Evolutionary conservation across 1,140 invertebrate species (phyloP).

Genomic region (Pogonomyrmex barbatus): DNA sequence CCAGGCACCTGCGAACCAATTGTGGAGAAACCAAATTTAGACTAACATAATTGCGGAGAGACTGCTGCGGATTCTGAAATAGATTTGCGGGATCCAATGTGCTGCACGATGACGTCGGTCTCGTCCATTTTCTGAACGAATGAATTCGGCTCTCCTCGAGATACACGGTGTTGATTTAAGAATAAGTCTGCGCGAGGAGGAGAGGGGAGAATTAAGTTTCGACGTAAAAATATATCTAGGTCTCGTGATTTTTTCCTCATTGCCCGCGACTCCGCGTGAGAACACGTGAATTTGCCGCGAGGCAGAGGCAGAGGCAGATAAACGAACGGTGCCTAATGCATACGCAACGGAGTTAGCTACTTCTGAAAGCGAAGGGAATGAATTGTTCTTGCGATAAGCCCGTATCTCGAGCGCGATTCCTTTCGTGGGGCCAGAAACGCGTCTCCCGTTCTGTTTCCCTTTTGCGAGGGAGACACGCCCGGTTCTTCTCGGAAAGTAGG

Average conservation of each 20-base stretch:
- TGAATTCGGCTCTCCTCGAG: not conserved
- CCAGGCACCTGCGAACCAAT: constrained; percentile 46
- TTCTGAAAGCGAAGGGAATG: constrained; percentile 74
- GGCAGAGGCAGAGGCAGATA: constrained; percentile 47
- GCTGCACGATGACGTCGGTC: not conserved
- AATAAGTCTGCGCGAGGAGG: not conserved
- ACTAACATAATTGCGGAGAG: constrained; percentile 51
- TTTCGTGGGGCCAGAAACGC: constrained; percentile 46
- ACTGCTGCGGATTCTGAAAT: constrained; percentile 47
- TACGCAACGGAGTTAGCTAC: constrained; percentile 71
- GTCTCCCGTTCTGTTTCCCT: constrained; percentile 46
- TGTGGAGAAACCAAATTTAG: constrained; percentile 49
- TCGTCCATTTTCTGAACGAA: not conserved
- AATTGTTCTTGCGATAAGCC: constrained; percentile 76
- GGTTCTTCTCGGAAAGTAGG: constrained; percentile 12
- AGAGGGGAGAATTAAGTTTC: too few species aligned
- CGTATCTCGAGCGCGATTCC: constrained; percentile 71
- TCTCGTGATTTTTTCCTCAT: not conserved
- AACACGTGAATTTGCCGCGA: constrained; percentile 21
- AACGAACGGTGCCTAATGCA: constrained; percentile 61
- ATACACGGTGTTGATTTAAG: not conserved
- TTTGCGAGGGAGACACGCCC: constrained; percentile 5
- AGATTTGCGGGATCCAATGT: constrained; percentile 5
- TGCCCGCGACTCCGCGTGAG: not conserved
- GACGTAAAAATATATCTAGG: not conserved